Conservation (phyloP, 2,888 invertebrate species). For the Phoenoteleia sp. region DNA sequence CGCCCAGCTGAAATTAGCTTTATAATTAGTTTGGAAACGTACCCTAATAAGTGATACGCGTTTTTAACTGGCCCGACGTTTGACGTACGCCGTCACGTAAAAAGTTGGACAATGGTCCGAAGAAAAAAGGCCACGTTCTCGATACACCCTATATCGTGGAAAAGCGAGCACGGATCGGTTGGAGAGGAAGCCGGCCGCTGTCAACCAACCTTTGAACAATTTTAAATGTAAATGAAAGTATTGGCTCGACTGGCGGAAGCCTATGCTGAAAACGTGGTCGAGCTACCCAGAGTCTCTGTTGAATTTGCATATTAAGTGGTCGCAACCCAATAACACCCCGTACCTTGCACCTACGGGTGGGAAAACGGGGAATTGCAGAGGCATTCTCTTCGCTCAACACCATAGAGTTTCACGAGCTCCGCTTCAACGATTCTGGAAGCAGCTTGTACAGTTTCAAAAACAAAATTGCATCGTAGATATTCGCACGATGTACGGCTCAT, state of each 20-base stretch:
- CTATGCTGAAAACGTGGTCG: conserved; percentile 76
- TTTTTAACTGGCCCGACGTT: neutral
- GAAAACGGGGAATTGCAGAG: neutral
- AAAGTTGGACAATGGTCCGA: conserved; percentile 23
- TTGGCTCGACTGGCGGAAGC: conserved; percentile 81
- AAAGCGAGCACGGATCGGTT: conserved; percentile 52
- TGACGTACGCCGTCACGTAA: conserved; percentile 7
- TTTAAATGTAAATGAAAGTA: conserved; percentile 86
- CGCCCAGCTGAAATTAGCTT: conserved; percentile 33
- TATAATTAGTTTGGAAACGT: conserved; percentile 40
- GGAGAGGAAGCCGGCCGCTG: conserved; percentile 75
- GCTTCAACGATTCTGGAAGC: conserved; percentile 65
- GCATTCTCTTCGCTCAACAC: conserved; percentile 62
- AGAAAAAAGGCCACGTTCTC: conserved; percentile 10
- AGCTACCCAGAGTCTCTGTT: conserved; percentile 77
- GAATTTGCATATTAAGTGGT: conserved; percentile 86
- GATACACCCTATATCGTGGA: conserved; percentile 32
- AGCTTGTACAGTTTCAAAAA: conserved; percentile 52
- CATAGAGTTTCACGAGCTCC: conserved; percentile 79
- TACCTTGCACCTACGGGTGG: conserved; percentile 68
- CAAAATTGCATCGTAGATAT: conserved; percentile 44
- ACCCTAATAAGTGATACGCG: conserved; percentile 15
- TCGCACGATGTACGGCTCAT: conserved; percentile 35
- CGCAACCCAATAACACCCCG: conserved; percentile 85
- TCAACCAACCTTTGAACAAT: conserved; percentile 85